A percentile compares a stretch with the other conserved stretches of the same genome.
These are phyloP conservation scores for Rhimphoctona megacephalus DNA, from an alignment of 2,888 invertebrate genomes.

Conservation along the genomic window DNA sequence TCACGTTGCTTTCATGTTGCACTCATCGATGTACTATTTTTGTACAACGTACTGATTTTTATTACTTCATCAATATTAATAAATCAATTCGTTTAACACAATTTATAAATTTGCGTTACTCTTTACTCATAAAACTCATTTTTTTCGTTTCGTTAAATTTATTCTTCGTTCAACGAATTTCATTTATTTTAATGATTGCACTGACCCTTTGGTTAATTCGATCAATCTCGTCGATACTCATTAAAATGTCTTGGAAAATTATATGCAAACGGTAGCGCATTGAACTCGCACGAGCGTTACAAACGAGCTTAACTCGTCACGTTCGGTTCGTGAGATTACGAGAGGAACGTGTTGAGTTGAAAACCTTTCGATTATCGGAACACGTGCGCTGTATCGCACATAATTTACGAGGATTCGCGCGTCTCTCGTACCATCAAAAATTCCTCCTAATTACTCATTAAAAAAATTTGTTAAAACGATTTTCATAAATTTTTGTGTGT, in stretches of 20 bases:
- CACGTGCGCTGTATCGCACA: constrained; percentile 37
- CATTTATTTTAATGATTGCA: not conserved
- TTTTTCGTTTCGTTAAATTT: not conserved
- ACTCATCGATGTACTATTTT: too few relatives aligned
- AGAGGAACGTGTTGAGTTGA: constrained; percentile 9
- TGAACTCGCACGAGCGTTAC: constrained; percentile 24
- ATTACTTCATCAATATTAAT: too few relatives aligned
- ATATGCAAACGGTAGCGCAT: constrained; percentile 42
- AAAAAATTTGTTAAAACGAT: not conserved
- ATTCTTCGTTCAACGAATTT: not conserved
- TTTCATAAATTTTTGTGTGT: not conserved
- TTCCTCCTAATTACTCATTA: not conserved
- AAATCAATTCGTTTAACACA: too few relatives aligned
- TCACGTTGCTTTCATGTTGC: too few relatives aligned
- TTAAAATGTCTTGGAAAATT: constrained; percentile 11
- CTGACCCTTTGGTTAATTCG: not conserved
- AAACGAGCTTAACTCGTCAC: constrained; percentile 13
- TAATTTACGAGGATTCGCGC: not conserved
- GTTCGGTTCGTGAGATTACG: constrained; percentile 23
- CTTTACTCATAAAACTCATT: not conserved
- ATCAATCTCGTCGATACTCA: not conserved
- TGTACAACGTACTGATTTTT: too few relatives aligned
- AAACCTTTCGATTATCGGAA: constrained; percentile 48
- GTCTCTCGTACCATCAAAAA: not conserved
- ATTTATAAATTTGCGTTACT: too few relatives aligned